These are phyloP conservation scores for Micronycteris hirsuta DNA, from an alignment of 2,113 vertebrate genomes.

Conservation along the genomic window DNA sequence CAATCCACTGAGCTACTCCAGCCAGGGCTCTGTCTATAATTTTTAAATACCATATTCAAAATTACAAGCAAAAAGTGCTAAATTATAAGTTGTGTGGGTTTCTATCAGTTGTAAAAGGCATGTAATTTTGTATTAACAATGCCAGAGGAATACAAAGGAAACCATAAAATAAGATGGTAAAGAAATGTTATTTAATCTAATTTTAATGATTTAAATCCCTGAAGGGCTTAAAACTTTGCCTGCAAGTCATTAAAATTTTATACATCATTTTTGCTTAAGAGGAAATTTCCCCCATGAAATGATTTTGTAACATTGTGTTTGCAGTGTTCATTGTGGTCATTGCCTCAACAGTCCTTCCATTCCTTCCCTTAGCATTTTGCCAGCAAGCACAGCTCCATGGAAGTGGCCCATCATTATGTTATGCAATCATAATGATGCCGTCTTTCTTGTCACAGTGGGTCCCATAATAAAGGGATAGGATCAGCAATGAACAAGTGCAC, in stretches of 20 bases:
- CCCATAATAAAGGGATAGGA: not conserved
- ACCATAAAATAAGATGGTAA: not conserved
- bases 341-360: not conserved
- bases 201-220: not conserved
- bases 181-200: not conserved
- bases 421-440: not conserved
- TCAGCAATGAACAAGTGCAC: not conserved
- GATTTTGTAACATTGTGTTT: not conserved
- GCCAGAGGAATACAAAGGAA: not conserved
- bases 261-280: not conserved
- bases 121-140: not conserved
- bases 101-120: not conserved
- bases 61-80: not conserved
- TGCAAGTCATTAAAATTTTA: not conserved
- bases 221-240: not conserved
- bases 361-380: not conserved
- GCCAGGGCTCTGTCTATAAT: not conserved
- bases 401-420: not conserved
- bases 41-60: constrained; percentile 36
- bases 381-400: not conserved
- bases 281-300: not conserved
- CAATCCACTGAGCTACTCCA: no score
- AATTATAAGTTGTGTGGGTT: not conserved
- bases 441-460: not conserved
- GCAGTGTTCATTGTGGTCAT: not conserved